phyloP scores from a whole-genome alignment of 2,113 vertebrate genomes.

The Willisornis vidua region DNA sequence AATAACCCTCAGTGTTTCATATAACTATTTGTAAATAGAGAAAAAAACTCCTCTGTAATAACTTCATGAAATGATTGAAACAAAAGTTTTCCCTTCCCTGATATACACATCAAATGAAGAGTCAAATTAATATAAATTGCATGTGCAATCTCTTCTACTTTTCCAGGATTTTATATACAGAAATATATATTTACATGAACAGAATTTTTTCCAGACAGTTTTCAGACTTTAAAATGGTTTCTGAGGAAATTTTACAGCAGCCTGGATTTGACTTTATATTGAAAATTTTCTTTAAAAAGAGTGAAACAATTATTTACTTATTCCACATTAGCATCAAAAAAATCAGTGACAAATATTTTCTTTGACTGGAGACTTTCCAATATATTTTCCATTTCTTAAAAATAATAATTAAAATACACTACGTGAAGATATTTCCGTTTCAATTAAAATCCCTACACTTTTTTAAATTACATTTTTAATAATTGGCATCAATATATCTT shows the following conservation, averaged over 20 bases:
- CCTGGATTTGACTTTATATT: neutral
- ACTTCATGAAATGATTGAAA: neutral
- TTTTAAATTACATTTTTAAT: neutral
- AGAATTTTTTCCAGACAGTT: neutral
- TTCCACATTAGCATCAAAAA: neutral
- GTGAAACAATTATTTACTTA: neutral
- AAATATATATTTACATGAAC: neutral
- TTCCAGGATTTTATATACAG: neutral
- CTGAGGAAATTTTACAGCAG: neutral
- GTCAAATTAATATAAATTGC: neutral
- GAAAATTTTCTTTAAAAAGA: neutral
- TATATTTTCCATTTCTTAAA: neutral
- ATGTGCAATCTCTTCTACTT: neutral
- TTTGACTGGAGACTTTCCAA: neutral
- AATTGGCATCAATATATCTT: neutral
- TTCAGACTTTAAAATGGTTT: neutral
- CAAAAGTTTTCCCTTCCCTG: neutral
- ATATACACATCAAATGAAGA: neutral
- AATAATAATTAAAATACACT: neutral
- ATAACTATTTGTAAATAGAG: neutral
- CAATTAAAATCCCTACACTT: neutral
- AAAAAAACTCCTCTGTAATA: neutral
- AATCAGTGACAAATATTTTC: neutral
- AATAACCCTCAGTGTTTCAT: neutral
- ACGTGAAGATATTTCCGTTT: neutral